Evolutionary conservation across 2,888 invertebrate species (phyloP), one percentile per base, ranked within the genome.

Genomic region (Chalcis sispes): DNA sequence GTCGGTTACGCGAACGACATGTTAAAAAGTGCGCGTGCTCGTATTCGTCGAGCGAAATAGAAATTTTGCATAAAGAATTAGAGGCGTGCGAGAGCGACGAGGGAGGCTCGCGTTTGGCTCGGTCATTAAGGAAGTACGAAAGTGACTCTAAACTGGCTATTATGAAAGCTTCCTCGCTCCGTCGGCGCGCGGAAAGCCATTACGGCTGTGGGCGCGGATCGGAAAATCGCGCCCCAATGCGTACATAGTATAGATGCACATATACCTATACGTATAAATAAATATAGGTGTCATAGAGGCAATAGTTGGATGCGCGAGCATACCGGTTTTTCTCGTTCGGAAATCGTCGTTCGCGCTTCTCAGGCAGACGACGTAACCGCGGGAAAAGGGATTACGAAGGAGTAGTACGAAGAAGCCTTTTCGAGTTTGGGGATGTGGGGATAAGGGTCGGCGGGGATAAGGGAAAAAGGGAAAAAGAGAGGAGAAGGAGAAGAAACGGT

Each of bases 281-380:
- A n/a, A n/a, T n/a, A n/a, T n/a, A n/a, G n/a, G n/a, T n/a, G n/a
- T n/a, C n/a, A n/a, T n/a, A n/a, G n/a, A n/a, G n/a, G n/a, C n/a
- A n/a, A n/a, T n/a, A n/a, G n/a, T n/a, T n/a, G n/a, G n/a, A n/a
- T n/a, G n/a, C n/a, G n/a, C n/a, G n/a, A n/a, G n/a, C n/a, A 75
- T 79, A 80, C 79, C 77, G 79, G 79, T 79, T 81, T 77, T 77
- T 79, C 77, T 72, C 27, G 78, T 77, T 77, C 61, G 46, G 66
- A 72, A 73, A 72, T 66, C 69, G 61, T 18, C 46, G 10, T 36
- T 48, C 29, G 48, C 23, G 52, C 8, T 5, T 58, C 2, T 46
- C 2, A 8, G 13, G 4, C 3, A 46, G 46, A 36, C n/a, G n/a
- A n/a, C n/a, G 10, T 36, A 36, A 36, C 36, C 36, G n/a, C 2